Evolutionary conservation across 2,888 invertebrate species (phyloP), one percentile per base, ranked within the genome.

Genomic region (Hermaeophaga mercurialis): DNA sequence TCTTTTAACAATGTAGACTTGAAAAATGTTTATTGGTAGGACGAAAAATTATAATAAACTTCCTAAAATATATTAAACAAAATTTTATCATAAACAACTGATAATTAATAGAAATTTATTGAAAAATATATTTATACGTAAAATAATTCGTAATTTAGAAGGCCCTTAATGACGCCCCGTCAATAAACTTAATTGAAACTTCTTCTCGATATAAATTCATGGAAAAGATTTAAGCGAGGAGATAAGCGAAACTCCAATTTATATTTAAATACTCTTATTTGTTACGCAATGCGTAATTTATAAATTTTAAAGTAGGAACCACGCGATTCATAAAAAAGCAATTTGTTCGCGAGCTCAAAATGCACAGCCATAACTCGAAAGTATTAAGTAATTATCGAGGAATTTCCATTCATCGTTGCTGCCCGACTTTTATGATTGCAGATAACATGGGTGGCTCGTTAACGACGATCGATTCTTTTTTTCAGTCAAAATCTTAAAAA

Each of bases 351-450:
- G n/a, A 44, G 24, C 28, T 12, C 15, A 44, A 44, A 44, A 26
- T 26, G 44, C 47, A 11, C 39, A 22, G 44, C 56, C 46, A 58
- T 58, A 56, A 39, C 54, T 54, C 41, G 34, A 38, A 50, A 50
- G 44, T 61, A 58, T 61, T 48, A 54, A 61, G 61, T 54, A 55
- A 61, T 61, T 56, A 61, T 47, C 3, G 36, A 56, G 53, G 58
- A 61, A 61, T 61, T 54, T 52, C 43, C 45, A 50, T 54, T 54
- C 47, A 39, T 14, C 31, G 26, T 36, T 6, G 48, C 14, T 22
- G 38, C 24, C 8, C 38, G 1, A n/a, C 39, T 39, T 11, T 24
- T 24, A 38, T 38, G 38, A 48, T 48, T 17, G 26, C 38, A 12
- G 48, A 48, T 48, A 48, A 48, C 38, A 26, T 12, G 17, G n/a